These are phyloP conservation scores for Apantesis nais DNA, from an alignment of 2,888 invertebrate species.

Conservation along the genomic window DNA sequence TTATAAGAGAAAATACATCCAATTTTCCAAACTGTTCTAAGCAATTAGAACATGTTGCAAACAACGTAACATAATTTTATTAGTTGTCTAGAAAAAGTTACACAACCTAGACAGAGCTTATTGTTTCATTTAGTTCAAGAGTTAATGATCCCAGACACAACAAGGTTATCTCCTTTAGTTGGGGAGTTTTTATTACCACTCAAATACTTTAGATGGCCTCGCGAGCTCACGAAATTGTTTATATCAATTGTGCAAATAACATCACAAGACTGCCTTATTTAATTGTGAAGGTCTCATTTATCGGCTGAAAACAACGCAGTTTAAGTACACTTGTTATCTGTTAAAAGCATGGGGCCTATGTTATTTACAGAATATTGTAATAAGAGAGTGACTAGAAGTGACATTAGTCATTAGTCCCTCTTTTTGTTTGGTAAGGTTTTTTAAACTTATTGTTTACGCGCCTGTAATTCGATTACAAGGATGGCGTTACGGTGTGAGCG, in stretches of 20 bases:
- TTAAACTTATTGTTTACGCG: too few species aligned
- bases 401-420: too few species aligned
- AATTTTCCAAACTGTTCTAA: background rate
- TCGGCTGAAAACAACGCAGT: background rate
- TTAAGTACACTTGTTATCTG: background rate
- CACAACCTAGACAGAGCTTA: background rate
- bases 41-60: background rate
- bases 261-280: background rate
- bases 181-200: slow-evolving; percentile 1
- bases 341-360: too few species aligned
- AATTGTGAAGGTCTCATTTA: background rate
- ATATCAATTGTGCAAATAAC: background rate
- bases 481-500: too few species aligned
- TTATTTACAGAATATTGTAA: too few species aligned
- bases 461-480: too few species aligned
- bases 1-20: background rate
- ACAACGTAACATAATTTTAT: background rate
- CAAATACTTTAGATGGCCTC: background rate
- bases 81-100: slow-evolving; percentile 1
- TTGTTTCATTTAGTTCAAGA: background rate
- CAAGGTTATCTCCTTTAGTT: background rate
- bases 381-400: too few species aligned
- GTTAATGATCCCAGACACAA: background rate
- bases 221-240: background rate
- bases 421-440: too few species aligned